Base-by-base conservation (phyloP, 2,113 vertebrate species). In the Oriolus oriolus region DNA sequence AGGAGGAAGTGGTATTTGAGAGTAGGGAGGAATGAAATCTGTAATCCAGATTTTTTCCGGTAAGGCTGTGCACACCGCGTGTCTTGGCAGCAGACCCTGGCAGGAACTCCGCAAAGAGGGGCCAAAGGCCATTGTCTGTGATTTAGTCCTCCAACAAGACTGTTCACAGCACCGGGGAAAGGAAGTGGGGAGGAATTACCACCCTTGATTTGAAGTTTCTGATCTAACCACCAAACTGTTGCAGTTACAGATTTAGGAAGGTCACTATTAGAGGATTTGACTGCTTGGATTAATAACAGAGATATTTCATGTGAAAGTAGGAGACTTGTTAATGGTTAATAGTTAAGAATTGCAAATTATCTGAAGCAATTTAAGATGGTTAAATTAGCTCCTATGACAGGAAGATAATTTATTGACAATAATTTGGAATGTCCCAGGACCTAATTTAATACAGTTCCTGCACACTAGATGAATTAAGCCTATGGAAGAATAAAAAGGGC, bases 291-390 rank as follows among this genome's bases (percentile, higher is more conserved):
- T 95, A 90, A 73, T 85, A 94, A 80, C 49, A 79, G 66, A 91
- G 61, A 61, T 60, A 59, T 66, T 93, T 86, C 33, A 21, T 41
- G 27, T 90, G 92, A 71, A 87, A 92, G 84, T 92, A 70, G 73
- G 54, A 92, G 76, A 89, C 68, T 93, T 95, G 64, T 84, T 95
- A 95, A 65, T 88, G 71, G 79, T 90, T 95, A 90, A 84, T 81
- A 88, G 68, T 83, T 88, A 84, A 87, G 86, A 96, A 95, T 91
- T 89, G 52, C 64, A 87, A 95, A 93, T 95, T 89, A 81, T 91
- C 68, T 87, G 64, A 84, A 92, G 69, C 86, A 74, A 89, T 92
- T 56, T 81, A 60, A 95, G 52, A 70, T 81, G 60, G 80, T 84
- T 95, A 95, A 95, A 95, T 95, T 93, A 89, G 86, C 64, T 87